Percentiles rank a stretch among this genome's conserved stretches.
phyloP scores from a whole-genome alignment of 2,797 vertebrate genomes.

The Psittacula echo region DNA sequence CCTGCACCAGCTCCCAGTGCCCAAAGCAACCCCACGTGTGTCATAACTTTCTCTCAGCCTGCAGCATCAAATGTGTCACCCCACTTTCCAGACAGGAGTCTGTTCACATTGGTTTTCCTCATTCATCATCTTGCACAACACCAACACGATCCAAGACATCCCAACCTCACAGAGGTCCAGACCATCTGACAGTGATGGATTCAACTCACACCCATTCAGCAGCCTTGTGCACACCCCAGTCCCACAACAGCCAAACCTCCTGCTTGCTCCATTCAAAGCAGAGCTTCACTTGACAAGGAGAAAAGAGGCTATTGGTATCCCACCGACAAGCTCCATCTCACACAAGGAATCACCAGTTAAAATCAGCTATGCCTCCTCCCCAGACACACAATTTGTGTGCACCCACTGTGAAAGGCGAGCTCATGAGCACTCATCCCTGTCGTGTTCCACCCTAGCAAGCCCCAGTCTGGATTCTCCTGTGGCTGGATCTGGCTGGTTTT shows the following conservation, averaged over 20 bases:
- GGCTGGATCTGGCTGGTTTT: rapidly evolving
- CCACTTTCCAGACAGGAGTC: background rate
- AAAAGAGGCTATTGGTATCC: background rate
- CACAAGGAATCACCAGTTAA: background rate
- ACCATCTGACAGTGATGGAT: background rate
- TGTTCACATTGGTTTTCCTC: background rate
- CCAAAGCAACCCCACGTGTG: rapidly evolving
- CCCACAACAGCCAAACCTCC: background rate
- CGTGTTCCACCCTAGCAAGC: background rate
- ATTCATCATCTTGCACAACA: background rate
- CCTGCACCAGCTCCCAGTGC: background rate
- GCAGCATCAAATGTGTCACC: background rate
- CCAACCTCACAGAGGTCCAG: background rate
- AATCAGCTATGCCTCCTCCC: background rate
- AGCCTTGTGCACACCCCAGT: background rate
- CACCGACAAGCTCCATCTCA: background rate
- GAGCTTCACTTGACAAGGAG: background rate
- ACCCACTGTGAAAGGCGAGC: background rate
- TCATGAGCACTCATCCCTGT: rapidly evolving
- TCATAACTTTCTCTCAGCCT: background rate
- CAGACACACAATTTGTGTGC: background rate
- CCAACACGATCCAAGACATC: rapidly evolving
- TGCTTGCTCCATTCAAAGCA: background rate
- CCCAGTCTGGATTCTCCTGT: background rate
- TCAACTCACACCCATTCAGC: background rate